Conservation (phyloP, 53 echinoderm and acorn worm genomes). For the Glandiceps talaboti region DNA sequence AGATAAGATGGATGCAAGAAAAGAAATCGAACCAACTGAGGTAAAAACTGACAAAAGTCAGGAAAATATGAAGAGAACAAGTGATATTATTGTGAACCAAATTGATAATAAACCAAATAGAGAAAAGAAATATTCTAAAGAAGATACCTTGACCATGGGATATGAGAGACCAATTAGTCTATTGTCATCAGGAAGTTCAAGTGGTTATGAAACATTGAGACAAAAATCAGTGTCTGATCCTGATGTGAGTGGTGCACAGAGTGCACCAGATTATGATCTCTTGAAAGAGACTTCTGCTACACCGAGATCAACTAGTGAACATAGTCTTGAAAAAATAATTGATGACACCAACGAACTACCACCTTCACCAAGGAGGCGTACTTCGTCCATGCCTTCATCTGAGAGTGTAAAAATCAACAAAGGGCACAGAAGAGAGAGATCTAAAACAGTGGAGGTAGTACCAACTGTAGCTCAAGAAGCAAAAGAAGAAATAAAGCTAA, state of each 20-base stretch:
- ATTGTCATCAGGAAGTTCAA: neutral
- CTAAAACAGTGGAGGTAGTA: neutral
- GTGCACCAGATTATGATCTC: neutral
- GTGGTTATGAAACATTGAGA: neutral
- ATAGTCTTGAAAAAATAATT: neutral
- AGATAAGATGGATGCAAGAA: neutral
- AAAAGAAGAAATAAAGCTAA: constrained; percentile 13
- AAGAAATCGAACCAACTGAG: neutral
- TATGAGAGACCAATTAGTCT: neutral
- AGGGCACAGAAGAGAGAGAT: neutral
- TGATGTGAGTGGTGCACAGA: neutral
- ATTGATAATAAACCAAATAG: neutral
- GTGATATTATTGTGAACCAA: too few relatives aligned
- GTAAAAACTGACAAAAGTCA: neutral
- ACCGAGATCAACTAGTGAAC: neutral
- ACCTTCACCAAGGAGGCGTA: neutral
- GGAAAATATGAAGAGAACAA: neutral
- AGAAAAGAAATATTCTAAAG: neutral
- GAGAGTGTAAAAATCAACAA: neutral
- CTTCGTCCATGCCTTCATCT: neutral
- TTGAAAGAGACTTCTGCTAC: neutral
- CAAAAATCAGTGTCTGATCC: neutral
- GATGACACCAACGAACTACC: neutral
- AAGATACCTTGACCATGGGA: neutral
- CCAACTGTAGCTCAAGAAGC: constrained; percentile 2